Evolutionary conservation across 2,113 vertebrate species (phyloP).

Genomic region (Xenus cinereus): DNA sequence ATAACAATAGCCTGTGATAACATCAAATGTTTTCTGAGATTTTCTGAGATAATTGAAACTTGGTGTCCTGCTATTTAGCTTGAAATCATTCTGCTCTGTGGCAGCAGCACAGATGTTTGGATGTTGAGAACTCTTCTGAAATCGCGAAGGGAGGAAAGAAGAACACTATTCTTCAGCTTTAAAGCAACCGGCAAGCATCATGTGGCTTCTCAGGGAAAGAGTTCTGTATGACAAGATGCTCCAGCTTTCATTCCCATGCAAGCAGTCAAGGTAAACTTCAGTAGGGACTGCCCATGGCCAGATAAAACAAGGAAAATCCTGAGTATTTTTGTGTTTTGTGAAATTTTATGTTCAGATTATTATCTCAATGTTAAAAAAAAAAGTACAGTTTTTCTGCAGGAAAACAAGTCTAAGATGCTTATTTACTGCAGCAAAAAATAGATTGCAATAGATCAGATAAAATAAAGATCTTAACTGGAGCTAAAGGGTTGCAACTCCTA

Average conservation of each 20-base stretch:
- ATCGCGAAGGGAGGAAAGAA: not conserved
- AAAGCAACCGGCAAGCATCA: not conserved
- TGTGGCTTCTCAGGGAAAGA: not conserved
- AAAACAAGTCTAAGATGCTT: not conserved
- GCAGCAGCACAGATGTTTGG: not conserved
- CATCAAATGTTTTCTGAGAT: not conserved
- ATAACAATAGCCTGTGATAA: not conserved
- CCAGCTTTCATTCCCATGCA: not conserved
- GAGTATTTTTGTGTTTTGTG: not conserved
- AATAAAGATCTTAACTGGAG: not conserved
- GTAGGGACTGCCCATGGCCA: not conserved
- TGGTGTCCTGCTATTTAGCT: not conserved
- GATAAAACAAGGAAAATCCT: not conserved
- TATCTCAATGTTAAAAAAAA: not conserved
- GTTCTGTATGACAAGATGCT: not conserved
- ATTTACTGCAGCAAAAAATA: not conserved
- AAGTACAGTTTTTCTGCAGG: not conserved
- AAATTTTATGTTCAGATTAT: not conserved
- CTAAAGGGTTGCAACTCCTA: not conserved
- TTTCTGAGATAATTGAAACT: not conserved
- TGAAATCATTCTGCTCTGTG: not conserved
- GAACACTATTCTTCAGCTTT: not conserved
- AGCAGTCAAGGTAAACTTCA: not conserved
- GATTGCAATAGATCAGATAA: not conserved
- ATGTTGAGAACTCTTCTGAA: not conserved